Percentiles rank a stretch among this genome's conserved stretches.
Conservation (phyloP, 2,888 invertebrate species). For the Conomelus anceps region DNA sequence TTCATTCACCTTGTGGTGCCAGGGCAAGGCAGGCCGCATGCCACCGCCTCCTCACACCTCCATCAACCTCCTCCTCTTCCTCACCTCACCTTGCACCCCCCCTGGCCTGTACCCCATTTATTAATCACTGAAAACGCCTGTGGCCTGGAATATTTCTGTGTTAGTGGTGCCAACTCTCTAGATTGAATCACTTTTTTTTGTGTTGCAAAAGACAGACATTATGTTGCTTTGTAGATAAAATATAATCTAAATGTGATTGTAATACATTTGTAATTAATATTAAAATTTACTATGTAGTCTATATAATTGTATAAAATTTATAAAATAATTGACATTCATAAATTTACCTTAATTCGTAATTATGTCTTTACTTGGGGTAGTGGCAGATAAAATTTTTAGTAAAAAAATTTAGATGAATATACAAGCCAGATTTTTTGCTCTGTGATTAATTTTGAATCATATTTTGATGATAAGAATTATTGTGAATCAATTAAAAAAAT, state of each 20-base stretch:
- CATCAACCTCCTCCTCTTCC: background rate
- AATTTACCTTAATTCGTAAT: no score
- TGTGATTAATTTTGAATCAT: no score
- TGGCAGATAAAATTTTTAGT: no score
- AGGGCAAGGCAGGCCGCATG: background rate
- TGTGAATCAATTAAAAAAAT: no score
- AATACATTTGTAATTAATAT: background rate
- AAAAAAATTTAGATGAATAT: no score
- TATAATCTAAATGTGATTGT: background rate
- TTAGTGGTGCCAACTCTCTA: background rate
- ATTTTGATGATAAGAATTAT: no score
- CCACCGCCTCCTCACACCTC: background rate
- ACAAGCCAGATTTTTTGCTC: no score
- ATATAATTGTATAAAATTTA: no score
- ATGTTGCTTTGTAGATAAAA: background rate
- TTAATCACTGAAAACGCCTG: background rate
- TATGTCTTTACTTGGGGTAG: no score
- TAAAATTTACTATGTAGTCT: no score
- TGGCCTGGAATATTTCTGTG: background rate
- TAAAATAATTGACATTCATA: no score
- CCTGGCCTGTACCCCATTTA: background rate
- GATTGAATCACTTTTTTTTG: background rate
- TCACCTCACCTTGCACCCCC: background rate
- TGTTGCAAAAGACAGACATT: background rate
- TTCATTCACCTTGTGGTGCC: background rate